These are phyloP conservation scores for Teleogryllus occipitalis DNA, from an alignment of 1,140 invertebrate species.

Conservation along the genomic window DNA sequence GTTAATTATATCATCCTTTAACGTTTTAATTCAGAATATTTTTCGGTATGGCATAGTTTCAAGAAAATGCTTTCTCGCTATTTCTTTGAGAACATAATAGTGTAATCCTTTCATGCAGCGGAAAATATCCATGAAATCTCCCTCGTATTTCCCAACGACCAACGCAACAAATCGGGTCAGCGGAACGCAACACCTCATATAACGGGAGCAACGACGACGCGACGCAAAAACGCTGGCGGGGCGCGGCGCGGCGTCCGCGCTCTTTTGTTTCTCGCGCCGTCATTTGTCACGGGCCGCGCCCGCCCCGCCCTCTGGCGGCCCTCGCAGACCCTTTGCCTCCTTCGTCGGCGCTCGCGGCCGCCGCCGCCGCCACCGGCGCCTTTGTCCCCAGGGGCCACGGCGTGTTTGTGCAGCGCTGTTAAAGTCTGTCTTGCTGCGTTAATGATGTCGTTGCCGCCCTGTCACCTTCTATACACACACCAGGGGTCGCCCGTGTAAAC, in stretches of 20 bases:
- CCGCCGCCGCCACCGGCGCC: no score
- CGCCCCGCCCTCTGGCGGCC: background rate
- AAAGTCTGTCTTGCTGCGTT: background rate
- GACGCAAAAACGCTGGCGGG: background rate
- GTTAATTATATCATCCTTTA: no score
- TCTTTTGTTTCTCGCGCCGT: background rate
- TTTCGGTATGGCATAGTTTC: no score
- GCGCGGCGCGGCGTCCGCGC: background rate
- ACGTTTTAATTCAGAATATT: no score
- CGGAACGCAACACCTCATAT: background rate
- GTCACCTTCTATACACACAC: background rate
- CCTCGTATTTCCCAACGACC: no score
- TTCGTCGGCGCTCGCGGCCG: no score
- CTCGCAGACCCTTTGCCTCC: background rate
- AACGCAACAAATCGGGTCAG: no score
- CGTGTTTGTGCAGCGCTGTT: background rate
- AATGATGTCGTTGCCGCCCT: background rate
- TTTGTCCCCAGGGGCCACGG: background rate
- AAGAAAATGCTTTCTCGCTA: no score
- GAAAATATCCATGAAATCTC: no score
- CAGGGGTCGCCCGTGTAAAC: background rate
- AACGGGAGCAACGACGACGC: background rate
- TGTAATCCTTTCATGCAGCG: no score
- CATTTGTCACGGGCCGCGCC: background rate
- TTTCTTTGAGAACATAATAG: no score